These are phyloP conservation scores for Temnopleurus reevesii DNA, from an alignment of 53 echinoderm and acorn worm genomes.

Conservation along the genomic window DNA sequence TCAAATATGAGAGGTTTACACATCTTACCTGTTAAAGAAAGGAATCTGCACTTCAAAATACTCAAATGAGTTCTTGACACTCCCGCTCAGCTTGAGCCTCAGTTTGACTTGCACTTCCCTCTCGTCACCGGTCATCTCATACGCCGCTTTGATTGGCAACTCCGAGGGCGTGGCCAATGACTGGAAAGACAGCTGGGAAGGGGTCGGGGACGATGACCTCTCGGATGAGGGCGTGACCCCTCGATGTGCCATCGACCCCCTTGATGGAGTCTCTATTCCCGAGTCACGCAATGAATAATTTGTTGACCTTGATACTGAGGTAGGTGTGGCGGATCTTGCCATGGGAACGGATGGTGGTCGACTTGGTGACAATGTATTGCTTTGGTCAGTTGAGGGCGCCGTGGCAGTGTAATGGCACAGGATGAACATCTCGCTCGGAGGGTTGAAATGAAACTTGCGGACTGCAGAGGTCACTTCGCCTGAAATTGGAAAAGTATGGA, in stretches of 20 bases:
- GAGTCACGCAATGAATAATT: slow-evolving; percentile 1
- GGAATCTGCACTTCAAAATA: slow-evolving; percentile 95
- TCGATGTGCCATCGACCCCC: background rate
- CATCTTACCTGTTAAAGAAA: slow-evolving; percentile 86
- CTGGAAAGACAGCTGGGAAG: slow-evolving; percentile 58
- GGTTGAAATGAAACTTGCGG: slow-evolving; percentile 70
- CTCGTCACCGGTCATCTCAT: slow-evolving; percentile 84
- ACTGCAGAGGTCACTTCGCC: slow-evolving; percentile 42
- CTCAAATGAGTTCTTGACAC: slow-evolving; percentile 86
- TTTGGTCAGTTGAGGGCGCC: slow-evolving; percentile 38
- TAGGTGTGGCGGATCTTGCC: slow-evolving; percentile 57
- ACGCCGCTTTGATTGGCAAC: slow-evolving; percentile 82
- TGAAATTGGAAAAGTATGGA: background rate
- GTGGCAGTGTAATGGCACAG: slow-evolving; percentile 84
- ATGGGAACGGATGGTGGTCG: slow-evolving; percentile 18
- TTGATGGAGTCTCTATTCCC: background rate
- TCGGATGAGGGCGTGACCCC: slow-evolving; percentile 38
- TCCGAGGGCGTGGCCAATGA: slow-evolving; percentile 49
- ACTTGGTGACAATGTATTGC: background rate
- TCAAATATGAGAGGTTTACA: too few species aligned
- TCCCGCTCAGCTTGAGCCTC: slow-evolving; percentile 70
- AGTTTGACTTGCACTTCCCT: slow-evolving; percentile 73
- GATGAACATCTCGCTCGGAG: slow-evolving; percentile 80
- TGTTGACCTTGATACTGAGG: slow-evolving; percentile 30
- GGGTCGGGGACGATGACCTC: slow-evolving; percentile 61